Evolutionary conservation across 2,797 vertebrate species (phyloP), one percentile per base, ranked within the genome.

Genomic region (Gastrophryne carolinensis): DNA sequence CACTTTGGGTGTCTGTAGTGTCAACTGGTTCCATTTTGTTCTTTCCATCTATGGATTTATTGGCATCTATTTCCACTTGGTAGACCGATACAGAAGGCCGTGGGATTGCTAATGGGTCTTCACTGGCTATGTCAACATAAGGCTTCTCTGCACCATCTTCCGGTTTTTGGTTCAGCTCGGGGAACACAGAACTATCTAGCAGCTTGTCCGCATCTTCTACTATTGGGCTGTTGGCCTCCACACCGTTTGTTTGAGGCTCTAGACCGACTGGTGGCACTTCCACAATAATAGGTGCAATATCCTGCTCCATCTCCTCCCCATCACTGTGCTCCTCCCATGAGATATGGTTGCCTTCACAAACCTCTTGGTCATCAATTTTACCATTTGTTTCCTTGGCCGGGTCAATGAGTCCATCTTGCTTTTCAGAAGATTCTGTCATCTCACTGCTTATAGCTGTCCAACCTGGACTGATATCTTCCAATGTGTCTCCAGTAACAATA

Each of bases 1-100:
- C 66, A 35, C 49, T 49, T 47, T 64, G 67, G 23, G 34, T 11
- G 39, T 67, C 5, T 26, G 30, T 79, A 82, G 77, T 2, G 60
- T 77, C 61, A 61, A 26, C 8, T 32, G 65, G 32, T 47, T 26
- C 39, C 13, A 27, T 63, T 21, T 65, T 63, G 24, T 41, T 56
- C 41, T 47, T 8, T 11, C 56, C 34, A 6, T 78, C 44, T 58
- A 78, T 64, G 15, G 75, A 52, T 30, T 63, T 78, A 37, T 78
- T 78, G 71, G 82, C 61, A 75, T 81, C 84, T 32, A 78, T 73
- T 61, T 86, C 85, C 68, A 79, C 76, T 0, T 67, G 86, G 62
- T 83, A 80, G 2, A 19, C 63, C n/a, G 68, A 79, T 78, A 77
- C 79, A 27, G 75, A 78, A 7, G 67, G 34, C 4, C 67, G 67